These are phyloP conservation scores for Seriola dumerili DNA, from an alignment of 2,113 vertebrate species.

Conservation along the genomic window DNA sequence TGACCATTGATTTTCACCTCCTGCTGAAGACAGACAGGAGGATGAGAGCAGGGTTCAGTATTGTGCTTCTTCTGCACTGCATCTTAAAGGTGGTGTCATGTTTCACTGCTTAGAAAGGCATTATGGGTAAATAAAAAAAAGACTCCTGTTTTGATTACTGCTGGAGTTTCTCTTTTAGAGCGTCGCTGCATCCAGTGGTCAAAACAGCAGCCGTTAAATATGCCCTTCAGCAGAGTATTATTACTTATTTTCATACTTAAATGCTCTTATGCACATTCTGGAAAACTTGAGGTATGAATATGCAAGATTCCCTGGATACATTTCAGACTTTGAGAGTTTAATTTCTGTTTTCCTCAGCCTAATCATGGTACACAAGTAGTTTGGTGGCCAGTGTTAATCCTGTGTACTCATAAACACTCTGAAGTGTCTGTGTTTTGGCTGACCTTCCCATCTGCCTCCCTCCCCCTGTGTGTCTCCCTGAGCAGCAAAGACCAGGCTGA, in stretches of 20 bases:
- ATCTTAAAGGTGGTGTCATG: conserved; percentile 37
- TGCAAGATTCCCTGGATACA: not conserved
- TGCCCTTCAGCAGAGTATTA: not conserved
- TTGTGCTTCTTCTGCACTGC: conserved; percentile 13
- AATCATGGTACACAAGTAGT: conserved; percentile 7
- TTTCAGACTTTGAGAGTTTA: not conserved
- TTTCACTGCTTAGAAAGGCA: conserved; percentile 51
- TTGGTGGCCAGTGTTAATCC: not conserved
- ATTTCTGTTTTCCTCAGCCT: too few relatives aligned
- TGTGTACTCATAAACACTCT: not conserved
- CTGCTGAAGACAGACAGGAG: conserved; percentile 18
- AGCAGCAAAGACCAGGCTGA: conserved; percentile 96
- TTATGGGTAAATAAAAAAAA: not conserved
- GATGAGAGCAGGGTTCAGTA: conserved; percentile 3
- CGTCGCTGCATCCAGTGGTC: not conserved
- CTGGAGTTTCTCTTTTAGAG: not conserved
- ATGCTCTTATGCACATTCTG: not conserved
- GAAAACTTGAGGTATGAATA: not conserved
- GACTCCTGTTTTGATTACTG: conserved; percentile 12
- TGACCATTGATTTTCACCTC: conserved; percentile 32
- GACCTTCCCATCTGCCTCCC: not conserved
- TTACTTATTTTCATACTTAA: not conserved
- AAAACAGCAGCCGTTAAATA: not conserved
- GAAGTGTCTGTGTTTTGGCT: conserved; percentile 31
- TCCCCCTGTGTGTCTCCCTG: not conserved